These are phyloP conservation scores for Amblyornis subalaris DNA, from an alignment of 2,113 vertebrate species.

Conservation along the genomic window DNA sequence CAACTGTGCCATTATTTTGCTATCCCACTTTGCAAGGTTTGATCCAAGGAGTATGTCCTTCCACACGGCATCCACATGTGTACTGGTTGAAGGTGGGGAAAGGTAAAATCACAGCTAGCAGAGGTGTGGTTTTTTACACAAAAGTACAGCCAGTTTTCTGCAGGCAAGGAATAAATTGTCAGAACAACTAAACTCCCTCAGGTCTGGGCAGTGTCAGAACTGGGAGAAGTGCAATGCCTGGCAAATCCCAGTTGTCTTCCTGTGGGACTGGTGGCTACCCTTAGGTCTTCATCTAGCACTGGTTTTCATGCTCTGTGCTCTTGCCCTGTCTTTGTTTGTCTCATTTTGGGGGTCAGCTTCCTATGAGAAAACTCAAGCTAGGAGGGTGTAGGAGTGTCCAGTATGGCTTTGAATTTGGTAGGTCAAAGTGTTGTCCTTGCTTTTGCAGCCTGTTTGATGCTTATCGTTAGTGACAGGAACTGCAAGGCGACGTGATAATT, in stretches of 20 bases:
- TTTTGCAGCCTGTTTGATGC: not conserved
- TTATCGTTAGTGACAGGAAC: not conserved
- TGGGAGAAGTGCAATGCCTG: not conserved
- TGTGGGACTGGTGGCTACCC: not conserved
- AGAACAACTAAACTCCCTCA: not conserved
- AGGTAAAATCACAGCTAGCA: not conserved
- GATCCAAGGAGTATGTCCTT: not conserved
- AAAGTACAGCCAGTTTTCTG: not conserved
- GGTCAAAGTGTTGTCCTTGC: not conserved
- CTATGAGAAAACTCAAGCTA: not conserved
- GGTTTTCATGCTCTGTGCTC: not conserved
- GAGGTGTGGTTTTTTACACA: not conserved
- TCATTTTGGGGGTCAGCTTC: not conserved
- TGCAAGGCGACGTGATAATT: not conserved
- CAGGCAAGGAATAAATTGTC: not conserved
- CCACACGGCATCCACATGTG: fast-evolving
- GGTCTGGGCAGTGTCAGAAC: not conserved
- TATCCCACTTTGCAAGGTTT: fast-evolving
- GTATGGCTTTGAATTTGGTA: not conserved
- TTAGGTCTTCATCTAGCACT: not conserved
- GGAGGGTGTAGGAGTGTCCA: fast-evolving
- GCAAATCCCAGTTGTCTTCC: not conserved
- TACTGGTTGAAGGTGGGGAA: not conserved
- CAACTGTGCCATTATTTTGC: not conserved
- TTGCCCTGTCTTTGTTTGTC: not conserved